Evolutionary conservation across 2,113 vertebrate species (phyloP).

Genomic region (Pogona vitticeps): DNA sequence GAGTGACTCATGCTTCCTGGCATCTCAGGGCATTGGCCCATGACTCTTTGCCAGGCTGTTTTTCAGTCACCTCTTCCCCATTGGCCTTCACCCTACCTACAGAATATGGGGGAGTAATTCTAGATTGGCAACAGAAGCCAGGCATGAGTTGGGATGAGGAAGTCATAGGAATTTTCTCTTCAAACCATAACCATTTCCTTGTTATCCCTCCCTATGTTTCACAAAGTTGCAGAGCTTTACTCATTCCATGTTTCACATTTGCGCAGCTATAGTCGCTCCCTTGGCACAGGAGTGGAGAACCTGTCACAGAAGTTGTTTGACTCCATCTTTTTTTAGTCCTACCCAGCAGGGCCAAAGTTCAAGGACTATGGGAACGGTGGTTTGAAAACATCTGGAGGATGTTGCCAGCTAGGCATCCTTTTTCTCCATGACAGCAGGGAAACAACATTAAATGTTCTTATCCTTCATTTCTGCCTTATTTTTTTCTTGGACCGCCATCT

Average conservation of each 20-base stretch:
- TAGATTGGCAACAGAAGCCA: neutral
- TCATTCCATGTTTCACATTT: too few species aligned
- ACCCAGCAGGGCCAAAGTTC: too few species aligned
- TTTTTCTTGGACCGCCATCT: neutral
- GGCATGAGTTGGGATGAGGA: neutral
- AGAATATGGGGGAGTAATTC: neutral
- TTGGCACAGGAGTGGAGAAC: neutral
- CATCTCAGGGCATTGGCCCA: neutral
- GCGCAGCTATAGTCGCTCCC: too few species aligned
- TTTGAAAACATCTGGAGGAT: too few species aligned
- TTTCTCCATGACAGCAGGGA: too few species aligned
- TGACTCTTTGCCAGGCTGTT: neutral
- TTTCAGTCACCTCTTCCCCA: neutral
- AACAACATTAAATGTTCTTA: too few species aligned
- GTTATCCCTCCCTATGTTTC: neutral
- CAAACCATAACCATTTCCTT: neutral
- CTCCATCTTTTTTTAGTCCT: too few species aligned
- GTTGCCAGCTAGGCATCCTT: too few species aligned
- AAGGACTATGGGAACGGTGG: too few species aligned
- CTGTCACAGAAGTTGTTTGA: neutral
- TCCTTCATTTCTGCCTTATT: too few species aligned
- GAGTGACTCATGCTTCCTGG: constrained; percentile 3
- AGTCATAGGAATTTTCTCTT: too few species aligned
- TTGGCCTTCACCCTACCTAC: neutral
- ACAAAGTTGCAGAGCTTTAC: neutral